Evolutionary conservation across 2,888 invertebrate genomes (phyloP), one percentile per base, ranked within the genome.

Genomic region (Amphimallon solstitiale): DNA sequence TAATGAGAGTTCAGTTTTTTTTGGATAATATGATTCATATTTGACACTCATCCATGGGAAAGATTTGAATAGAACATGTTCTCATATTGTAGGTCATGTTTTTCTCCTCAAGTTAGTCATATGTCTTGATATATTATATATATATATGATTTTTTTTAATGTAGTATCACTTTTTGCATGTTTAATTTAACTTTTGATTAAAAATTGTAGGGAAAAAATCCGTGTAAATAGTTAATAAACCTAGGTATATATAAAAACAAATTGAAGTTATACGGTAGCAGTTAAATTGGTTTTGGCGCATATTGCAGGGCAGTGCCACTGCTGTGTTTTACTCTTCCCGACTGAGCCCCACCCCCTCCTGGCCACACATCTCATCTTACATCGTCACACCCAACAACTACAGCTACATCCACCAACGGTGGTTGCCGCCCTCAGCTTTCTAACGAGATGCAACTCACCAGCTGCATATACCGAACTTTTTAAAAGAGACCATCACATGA

Each of bases 291-390:
- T 70, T 79, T 80, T 80, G 80, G 79, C 80, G 78, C 79, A 78
- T 73, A 72, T 80, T 80, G 73, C 81, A 81, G 81, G 81, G 76
- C 78, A 75, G 76, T 78, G 77, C 76, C 77, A 75, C 77, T 77
- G 74, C 76, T 77, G 77, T 76, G 77, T 78, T 79, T 77, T 76
- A 75, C 78, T 78, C 80, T 79, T 76, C 79, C 80, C 76, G 79
- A 78, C 75, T 76, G 78, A 78, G 78, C 76, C 79, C 78, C 77
- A 78, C 75, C 77, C 74, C 63, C 69, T 71, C 75, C 74, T 73
- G 73, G 75, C 76, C 75, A 79, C 79, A 80, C 80, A 78, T 78
- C 78, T 79, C 78, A 76, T 78, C 79, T 76, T 73, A 78, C 78
- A 78, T 75, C 79, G 77, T 78, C 75, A 78, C 77, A 76, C 77